Evolutionary conservation across 2,888 invertebrate genomes (phyloP), one percentile per base, ranked within the genome.

Genomic region (Dryobotodes eremita): DNA sequence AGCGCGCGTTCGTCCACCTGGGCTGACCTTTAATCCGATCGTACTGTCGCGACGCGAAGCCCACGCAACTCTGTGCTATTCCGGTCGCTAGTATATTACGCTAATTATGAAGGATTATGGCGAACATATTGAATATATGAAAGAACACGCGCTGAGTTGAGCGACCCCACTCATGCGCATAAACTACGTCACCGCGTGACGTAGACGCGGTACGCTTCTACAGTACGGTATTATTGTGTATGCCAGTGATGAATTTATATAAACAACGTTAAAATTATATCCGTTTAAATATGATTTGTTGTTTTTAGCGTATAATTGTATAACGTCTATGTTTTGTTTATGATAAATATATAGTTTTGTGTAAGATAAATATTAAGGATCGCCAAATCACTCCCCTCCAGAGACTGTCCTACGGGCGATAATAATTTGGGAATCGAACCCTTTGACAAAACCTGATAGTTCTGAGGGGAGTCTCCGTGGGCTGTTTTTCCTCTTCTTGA

Each of bases 161-260:
- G 15, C 36, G 64, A 64, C 23, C 36, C 64, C 64, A 36, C 64
- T 64, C 64, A 36, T 15, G 64, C 64, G 64, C 64, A 23, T 42
- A 8, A 23, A 15, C 36, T 23, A 64, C 36, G 23, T 23, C 23
- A 64, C 23, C 26, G 26, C 26, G 59, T 59, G 15, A 59, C 26
- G 13, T 26, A 26, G n/a, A n/a, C 57, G 13, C 57, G 57, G 57
- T 13, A 13, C 23, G 3, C 55, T 55, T 55, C 23, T 11, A 55
- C 11, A n/a, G n/a, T 55, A 55, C 55, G 23, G n/a, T 55, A 55
- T 11, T 11, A n/a, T n/a, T 23, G 11, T 55, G 4, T 55, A 23
- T 1, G 4, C 23, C 1, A 23, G 55, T 11, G 55, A 55, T n/a
- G 2, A 4, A 55, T 55, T 55, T n/a, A 10, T 23, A 55, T 11